Evolutionary conservation across 2,797 vertebrate genomes (phyloP).

Genomic region (Phrynocephalus forsythii): DNA sequence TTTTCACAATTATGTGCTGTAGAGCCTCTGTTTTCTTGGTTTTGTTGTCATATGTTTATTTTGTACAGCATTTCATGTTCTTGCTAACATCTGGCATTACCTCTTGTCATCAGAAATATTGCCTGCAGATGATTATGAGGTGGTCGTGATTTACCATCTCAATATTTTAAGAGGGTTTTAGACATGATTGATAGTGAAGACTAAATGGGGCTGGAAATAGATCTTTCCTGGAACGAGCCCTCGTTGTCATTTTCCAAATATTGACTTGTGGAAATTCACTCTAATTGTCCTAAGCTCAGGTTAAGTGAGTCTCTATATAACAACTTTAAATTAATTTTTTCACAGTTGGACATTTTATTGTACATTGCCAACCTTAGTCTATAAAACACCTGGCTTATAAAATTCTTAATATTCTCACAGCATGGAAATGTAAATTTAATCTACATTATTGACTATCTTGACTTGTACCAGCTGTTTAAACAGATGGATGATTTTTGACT

Average conservation of each 20-base stretch:
- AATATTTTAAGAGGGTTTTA: not conserved
- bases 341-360: not conserved
- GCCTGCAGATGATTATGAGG: not conserved
- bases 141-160: not conserved
- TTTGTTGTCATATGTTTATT: too few relatives aligned
- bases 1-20: too few relatives aligned
- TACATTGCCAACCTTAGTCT: not conserved
- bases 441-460: not conserved
- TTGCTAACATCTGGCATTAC: not conserved
- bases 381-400: slow-evolving; percentile 4
- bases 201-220: not conserved
- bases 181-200: not conserved
- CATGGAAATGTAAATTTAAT: slow-evolving; percentile 18
- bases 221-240: not conserved
- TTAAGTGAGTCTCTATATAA: not conserved
- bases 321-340: not conserved
- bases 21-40: too few relatives aligned
- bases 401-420: not conserved
- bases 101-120: not conserved
- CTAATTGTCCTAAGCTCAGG: not conserved
- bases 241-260: not conserved
- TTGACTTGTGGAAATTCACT: not conserved
- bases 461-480: not conserved
- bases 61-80: not conserved
- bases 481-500: not conserved